Evolutionary conservation across 2,797 vertebrate species (phyloP).

Genomic region (Rhinatrema bivittatum): DNA sequence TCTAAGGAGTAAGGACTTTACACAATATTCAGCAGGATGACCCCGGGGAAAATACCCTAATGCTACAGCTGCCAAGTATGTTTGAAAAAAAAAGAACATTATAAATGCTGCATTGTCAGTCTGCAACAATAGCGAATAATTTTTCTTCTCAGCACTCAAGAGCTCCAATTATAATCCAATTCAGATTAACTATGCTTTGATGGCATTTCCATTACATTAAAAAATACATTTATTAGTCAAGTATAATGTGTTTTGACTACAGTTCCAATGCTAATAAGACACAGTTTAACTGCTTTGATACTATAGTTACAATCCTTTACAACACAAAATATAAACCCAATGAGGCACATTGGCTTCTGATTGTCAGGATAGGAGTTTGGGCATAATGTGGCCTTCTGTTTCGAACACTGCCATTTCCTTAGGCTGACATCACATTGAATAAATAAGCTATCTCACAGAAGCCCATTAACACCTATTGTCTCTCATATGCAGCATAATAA

Average conservation of each 20-base stretch:
- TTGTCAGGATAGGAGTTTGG: too few relatives aligned
- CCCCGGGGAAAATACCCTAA: neutral
- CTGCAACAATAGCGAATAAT: constrained; percentile 52
- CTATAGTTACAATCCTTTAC: constrained; percentile 30
- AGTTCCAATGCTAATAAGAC: constrained; percentile 52
- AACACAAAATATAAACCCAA: constrained; percentile 38
- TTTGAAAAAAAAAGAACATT: constrained; percentile 27
- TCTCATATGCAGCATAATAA: too few relatives aligned
- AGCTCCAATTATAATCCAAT: constrained; percentile 58
- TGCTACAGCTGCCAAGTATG: constrained; percentile 29
- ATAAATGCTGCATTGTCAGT: constrained; percentile 37
- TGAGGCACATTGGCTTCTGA: too few relatives aligned
- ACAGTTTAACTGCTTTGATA: constrained; percentile 46
- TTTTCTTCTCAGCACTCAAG: constrained; percentile 50
- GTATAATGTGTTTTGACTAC: constrained; percentile 58
- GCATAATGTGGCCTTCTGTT: too few relatives aligned
- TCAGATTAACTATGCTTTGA: constrained; percentile 60
- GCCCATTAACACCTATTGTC: too few relatives aligned
- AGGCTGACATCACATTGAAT: too few relatives aligned
- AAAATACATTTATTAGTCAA: constrained; percentile 61
- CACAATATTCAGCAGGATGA: accelerated
- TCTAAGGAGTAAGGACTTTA: neutral
- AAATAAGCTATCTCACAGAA: too few relatives aligned
- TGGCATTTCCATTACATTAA: constrained; percentile 59
- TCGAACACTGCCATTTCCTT: too few relatives aligned